Base-by-base conservation (phyloP, 2,113 vertebrate genomes). In the Equus quagga region DNA sequence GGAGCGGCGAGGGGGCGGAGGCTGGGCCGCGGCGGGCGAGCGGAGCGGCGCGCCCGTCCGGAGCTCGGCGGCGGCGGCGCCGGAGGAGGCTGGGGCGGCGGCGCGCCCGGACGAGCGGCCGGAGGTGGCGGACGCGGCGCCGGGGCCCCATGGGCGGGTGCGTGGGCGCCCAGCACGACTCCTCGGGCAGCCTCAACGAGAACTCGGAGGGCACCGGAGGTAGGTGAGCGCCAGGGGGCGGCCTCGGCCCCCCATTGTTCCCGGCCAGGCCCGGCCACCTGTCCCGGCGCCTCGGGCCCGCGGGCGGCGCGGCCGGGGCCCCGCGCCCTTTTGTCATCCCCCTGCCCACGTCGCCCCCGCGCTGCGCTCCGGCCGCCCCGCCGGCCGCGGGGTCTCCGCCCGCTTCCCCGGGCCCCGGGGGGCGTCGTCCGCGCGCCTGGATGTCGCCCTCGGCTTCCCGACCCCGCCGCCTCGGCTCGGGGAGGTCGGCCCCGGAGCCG, bases 81-180 rank as follows among this genome's bases (percentile, higher is more conserved):
- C 82, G 24, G 96, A 73, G 89, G 85, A 76, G 95, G 97, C 96
- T 67, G 97, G 41, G 81, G 97, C 96, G 95, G 98, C 91, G 94
- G 92, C 98, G 96, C 93, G 97, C 92, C 91, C 24, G 93, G 96
- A 97, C 90, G 81, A 96, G 96, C 92, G 95, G 96, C 97, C 94
- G 97, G 97, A 80, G 96, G 98, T 94, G 98, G 98, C 98, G 98
- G 97, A 83, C 95, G 92, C 79, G 97, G 97, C 95, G 93, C 94
- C 95, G 67, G 85, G 94, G 91, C 99, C 99, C 99, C 99, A 99
- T 99, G 99, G 99, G 99, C 99, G 99, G 99, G 99, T 99, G 99
- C 99, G 99, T 99, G 98, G 99, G 99, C 99, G 99, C 99, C 99
- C 99, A 99, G 99, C 99, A 99, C 99, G 99, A 99, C 98, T 99